Evolutionary conservation across 2,888 invertebrate species (phyloP).

Genomic region (Aproaerema taeniolella): DNA sequence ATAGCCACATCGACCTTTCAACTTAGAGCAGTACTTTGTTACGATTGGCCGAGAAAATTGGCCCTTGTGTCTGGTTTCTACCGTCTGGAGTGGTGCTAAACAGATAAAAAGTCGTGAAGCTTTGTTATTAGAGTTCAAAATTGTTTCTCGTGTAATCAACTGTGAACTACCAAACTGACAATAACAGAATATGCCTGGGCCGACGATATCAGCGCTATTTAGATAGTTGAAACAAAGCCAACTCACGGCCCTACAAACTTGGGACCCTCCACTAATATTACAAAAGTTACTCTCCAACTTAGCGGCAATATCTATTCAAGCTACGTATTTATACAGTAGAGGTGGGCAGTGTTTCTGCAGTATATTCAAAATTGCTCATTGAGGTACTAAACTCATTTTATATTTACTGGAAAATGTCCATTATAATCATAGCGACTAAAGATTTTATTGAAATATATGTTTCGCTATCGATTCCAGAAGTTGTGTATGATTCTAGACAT

Average conservation of each 20-base stretch:
- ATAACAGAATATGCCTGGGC: constrained; percentile 15
- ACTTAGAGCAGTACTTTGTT: constrained; percentile 1
- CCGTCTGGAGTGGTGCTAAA: no score
- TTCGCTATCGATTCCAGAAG: no score
- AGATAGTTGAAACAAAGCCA: constrained; percentile 33
- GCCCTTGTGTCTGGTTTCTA: no score
- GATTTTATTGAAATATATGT: no score
- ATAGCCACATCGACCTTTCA: constrained; percentile 1
- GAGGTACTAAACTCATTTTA: no score
- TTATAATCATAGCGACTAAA: no score
- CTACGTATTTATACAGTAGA: constrained; percentile 15
- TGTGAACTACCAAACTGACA: constrained; percentile 25
- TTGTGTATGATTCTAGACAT: no score
- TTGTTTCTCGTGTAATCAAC: constrained; percentile 27
- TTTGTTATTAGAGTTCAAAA: constrained; percentile 24
- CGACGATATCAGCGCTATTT: constrained; percentile 17
- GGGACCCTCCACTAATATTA: constrained; percentile 53
- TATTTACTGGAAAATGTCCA: no score
- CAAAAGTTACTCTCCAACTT: constrained; percentile 55
- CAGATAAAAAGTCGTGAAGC: neutral
- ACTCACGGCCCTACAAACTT: constrained; percentile 44
- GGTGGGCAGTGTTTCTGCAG: constrained; percentile 1
- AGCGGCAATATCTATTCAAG: constrained; percentile 37
- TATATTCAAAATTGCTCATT: no score
- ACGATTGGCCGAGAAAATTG: neutral